Conservation (phyloP, 2,888 invertebrate species). For the Ischnus inquisitorius region DNA sequence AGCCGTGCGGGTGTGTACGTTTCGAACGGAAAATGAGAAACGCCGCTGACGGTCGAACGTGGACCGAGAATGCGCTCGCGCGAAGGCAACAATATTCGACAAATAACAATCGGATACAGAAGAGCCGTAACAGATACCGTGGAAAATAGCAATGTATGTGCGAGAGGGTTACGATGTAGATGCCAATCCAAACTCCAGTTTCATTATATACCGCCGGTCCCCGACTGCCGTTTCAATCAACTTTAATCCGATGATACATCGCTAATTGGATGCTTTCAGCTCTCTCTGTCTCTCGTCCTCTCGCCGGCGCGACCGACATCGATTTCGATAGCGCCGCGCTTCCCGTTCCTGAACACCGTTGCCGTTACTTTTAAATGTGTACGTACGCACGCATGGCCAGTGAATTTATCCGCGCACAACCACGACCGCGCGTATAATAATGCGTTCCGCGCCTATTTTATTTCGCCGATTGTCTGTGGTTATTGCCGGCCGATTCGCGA, state of each 20-base stretch:
- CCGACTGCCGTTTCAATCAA: conserved; percentile 65
- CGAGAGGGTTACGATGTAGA: conserved; percentile 47
- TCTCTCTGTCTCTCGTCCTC: conserved; percentile 23
- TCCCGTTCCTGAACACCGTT: conserved; percentile 12
- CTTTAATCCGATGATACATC: conserved; percentile 68
- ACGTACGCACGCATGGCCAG: background rate
- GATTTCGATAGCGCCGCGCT: conserved; percentile 28
- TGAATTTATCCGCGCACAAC: background rate
- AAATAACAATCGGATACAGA: conserved; percentile 41
- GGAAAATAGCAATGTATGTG: conserved; percentile 53
- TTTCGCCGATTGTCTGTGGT: conserved; percentile 23
- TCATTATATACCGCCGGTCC: conserved; percentile 49
- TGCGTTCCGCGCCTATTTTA: conserved; percentile 32
- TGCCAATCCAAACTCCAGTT: conserved; percentile 54
- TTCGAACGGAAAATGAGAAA: background rate
- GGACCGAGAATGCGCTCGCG: background rate
- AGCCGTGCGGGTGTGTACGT: background rate
- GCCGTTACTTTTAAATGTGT: background rate
- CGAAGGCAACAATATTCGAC: conserved; percentile 26
- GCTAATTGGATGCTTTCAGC: conserved; percentile 66
- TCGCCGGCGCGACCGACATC: conserved; percentile 29
- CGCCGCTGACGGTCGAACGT: background rate
- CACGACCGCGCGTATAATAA: conserved; percentile 14
- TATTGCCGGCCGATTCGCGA: conserved; percentile 3
- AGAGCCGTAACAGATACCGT: conserved; percentile 21